These are phyloP conservation scores for Acanthornis magna DNA, from an alignment of 2,797 vertebrate genomes.

Conservation along the genomic window DNA sequence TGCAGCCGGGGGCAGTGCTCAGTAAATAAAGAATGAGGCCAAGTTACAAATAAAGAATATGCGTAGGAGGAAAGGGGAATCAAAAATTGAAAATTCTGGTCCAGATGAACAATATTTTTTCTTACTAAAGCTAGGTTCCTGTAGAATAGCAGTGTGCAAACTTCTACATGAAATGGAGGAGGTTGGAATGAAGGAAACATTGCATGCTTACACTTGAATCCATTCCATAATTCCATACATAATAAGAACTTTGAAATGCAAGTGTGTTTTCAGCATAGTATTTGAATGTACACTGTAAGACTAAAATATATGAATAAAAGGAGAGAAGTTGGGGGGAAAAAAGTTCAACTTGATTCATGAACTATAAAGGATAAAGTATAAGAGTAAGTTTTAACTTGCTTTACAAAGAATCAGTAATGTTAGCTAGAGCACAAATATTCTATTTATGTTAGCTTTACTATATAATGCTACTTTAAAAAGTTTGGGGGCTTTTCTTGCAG, in stretches of 20 bases:
- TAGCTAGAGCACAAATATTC: not conserved
- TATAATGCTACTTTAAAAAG: not conserved
- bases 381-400: not conserved
- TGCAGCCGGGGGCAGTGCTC: not conserved
- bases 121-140: not conserved
- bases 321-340: not conserved
- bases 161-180: not conserved
- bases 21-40: slow-evolving; percentile 26
- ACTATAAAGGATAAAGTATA: not conserved
- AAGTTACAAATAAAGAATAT: slow-evolving; percentile 39
- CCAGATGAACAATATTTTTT: not conserved
- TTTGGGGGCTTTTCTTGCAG: not conserved
- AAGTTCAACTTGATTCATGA: not conserved
- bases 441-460: not conserved
- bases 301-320: not conserved
- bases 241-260: not conserved
- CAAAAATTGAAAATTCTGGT: not conserved
- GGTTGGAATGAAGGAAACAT: not conserved
- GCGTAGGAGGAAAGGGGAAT: not conserved
- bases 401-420: not conserved
- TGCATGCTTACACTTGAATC: not conserved
- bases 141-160: not conserved
- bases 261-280: not conserved
- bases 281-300: not conserved
- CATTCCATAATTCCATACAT: not conserved